Base-by-base conservation (phyloP, 2,888 invertebrate genomes). In the Leptinotarsa juncta region DNA sequence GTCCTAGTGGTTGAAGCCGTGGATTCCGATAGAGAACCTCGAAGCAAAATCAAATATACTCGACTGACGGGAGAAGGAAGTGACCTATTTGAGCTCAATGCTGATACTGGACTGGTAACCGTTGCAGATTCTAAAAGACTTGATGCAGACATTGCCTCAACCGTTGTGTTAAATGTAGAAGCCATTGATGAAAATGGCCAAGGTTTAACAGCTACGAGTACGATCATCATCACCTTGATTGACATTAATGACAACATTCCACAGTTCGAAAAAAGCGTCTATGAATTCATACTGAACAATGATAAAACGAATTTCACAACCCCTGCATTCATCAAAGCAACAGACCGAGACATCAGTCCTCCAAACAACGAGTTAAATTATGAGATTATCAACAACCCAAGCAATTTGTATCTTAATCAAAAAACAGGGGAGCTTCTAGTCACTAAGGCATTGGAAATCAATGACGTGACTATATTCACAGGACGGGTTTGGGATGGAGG, bases 341-440 rank as follows among this genome's bases (percentile, higher is more conserved):
- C 91, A 76, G 97, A 97, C 87, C 92, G 91, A 83, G 97, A 97
- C 87, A 92, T 95, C 23, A 94, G 94, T 78, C 89, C 93, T 66
- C 96, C 96, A 67, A 97, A 97, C 87, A 96, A 96, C 87, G 91
- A 94, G 84, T 92, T 97, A 26, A 92, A 93, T 84, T 97, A 96
- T 86, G 95, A 96, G 89, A 90, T 97, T 69, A 91, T 94, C 80
- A 94, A 94, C 85, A 91, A 91, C 82, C 92, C 93, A 70, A 93
- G 93, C 79, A 93, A 94, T 86, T 74, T 84, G 32, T 94, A 96
- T 86, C 88, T 91, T 26, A 91, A 96, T 86, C 92, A 93, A 84
- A 90, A 92, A 78, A 94, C 94, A 78, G 97, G 94, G 12, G 94
- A 95, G 86, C 85, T 95, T 71, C 91, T 90, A 78, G 89, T 95